Evolutionary conservation across 1,140 invertebrate genomes (phyloP), one percentile per base, ranked within the genome.

Genomic region (Drosophila parabipectinata): DNA sequence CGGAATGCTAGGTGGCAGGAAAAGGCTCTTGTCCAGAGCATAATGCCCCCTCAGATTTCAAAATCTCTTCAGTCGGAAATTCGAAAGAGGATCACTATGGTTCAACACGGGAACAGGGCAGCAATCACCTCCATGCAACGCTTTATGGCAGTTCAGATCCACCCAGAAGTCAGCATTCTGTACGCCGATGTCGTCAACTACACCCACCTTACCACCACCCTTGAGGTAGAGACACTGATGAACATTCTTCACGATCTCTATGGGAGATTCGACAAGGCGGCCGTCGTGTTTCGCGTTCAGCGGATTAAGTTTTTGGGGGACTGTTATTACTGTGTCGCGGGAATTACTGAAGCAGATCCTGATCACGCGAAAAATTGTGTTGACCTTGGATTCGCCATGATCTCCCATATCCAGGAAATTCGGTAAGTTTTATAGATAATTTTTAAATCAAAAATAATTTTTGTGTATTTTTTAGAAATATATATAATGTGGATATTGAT

Each of bases 181-280:
- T 99, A 98, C 92, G 98, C 98, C 0, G 98, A 99, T 92, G 97
- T 99, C 37, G 98, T 99, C 1, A 98, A 99, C 90, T 99, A 98
- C 90, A 98, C 98, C 1, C 94, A 96, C 37, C 93, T 99, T 77
- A 98, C 98, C 0, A 96, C 96, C 0, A 95, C 94, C 3, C 92
- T 99, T 30, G 93, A 95, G 0, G 96, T 97, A 0, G 95, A 95
- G 82, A 95, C 96, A 64, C 93, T 99, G 39, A 97, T 99, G 0
- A 95, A 97, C 87, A 95, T 97, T 0, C 92, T 99, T 2, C 98
- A 99, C 90, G 97, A 98, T 83, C 93, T 99, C 0, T 99, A 98
- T 92, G 97, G 96, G 1, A 94, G 96, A 83, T 99, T 99, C 91
- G 98, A 99, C 92, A 95, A 97, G 71, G 96, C 97, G 9, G 98